These are phyloP conservation scores for Oeneis ivallda DNA, from an alignment of 2,888 invertebrate species.

Conservation along the genomic window DNA sequence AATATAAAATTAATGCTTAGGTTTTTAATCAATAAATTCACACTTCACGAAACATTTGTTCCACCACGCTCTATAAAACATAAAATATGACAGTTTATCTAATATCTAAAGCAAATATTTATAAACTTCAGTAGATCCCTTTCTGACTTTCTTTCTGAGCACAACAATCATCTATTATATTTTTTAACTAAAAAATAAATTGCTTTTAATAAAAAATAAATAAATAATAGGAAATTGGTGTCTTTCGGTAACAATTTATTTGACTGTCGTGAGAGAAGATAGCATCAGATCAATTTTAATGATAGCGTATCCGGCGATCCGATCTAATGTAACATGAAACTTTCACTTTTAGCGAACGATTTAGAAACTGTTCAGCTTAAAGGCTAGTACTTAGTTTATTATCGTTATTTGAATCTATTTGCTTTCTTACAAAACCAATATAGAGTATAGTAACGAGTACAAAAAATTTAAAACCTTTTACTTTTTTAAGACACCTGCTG, in stretches of 20 bases:
- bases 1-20: constrained; percentile 3
- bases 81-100: constrained; percentile 7
- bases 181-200: not conserved
- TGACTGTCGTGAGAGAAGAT: constrained; percentile 20
- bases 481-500: not conserved
- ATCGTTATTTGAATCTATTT: constrained; percentile 12
- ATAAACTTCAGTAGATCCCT: not conserved
- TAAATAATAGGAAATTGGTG: constrained; percentile 9
- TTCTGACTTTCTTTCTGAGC: constrained; percentile 3
- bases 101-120: not conserved
- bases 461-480: not conserved
- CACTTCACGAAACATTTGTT: constrained; percentile 10
- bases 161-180: constrained; percentile 1
- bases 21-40: constrained; percentile 7
- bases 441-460: not conserved
- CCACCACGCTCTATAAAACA: constrained; percentile 7
- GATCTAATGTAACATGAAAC: constrained; percentile 22
- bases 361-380: constrained; percentile 28
- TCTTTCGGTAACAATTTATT: constrained; percentile 12
- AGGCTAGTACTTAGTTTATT: constrained; percentile 13
- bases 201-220: not conserved
- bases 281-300: constrained; percentile 24
- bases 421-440: constrained; percentile 8
- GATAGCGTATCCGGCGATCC: constrained; percentile 25
- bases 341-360: constrained; percentile 27